These are phyloP conservation scores for Microtus pennsylvanicus DNA, from an alignment of 2,113 vertebrate species.

Conservation along the genomic window DNA sequence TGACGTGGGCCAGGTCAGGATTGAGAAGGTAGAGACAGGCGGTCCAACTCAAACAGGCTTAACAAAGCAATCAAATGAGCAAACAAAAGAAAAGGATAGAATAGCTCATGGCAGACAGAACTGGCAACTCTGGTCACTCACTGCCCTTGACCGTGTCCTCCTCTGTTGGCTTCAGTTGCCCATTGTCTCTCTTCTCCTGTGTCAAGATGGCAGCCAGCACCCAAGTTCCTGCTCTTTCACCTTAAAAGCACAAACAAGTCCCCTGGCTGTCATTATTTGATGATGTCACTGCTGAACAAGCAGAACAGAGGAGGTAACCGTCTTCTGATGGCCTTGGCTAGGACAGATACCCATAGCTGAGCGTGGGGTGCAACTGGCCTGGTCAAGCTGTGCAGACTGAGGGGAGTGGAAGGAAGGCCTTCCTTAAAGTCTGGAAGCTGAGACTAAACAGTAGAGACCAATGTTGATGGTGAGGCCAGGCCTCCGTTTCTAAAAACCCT, in stretches of 20 bases:
- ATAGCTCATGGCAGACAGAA: neutral
- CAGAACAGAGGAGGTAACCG: neutral
- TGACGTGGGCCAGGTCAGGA: neutral
- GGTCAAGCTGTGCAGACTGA: rapidly evolving
- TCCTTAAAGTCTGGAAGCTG: neutral
- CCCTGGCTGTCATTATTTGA: neutral
- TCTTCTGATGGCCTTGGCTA: rapidly evolving
- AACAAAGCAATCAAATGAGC: neutral
- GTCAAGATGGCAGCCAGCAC: neutral
- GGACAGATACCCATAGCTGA: rapidly evolving
- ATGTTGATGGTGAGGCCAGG: neutral
- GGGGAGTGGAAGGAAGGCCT: no score
- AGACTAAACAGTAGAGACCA: neutral
- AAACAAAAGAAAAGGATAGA: neutral
- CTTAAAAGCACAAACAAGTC: neutral
- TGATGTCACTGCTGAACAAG: neutral
- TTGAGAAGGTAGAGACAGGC: neutral
- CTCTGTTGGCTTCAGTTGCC: neutral
- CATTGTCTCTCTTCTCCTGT: neutral
- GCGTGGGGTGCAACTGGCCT: rapidly evolving
- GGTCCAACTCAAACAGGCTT: neutral
- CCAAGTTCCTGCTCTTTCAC: neutral
- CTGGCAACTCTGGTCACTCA: neutral
- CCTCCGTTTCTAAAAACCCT: neutral
- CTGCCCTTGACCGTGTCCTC: neutral